Evolutionary conservation across 2,113 vertebrate genomes (phyloP).

Genomic region (Tonatia bakeri): DNA sequence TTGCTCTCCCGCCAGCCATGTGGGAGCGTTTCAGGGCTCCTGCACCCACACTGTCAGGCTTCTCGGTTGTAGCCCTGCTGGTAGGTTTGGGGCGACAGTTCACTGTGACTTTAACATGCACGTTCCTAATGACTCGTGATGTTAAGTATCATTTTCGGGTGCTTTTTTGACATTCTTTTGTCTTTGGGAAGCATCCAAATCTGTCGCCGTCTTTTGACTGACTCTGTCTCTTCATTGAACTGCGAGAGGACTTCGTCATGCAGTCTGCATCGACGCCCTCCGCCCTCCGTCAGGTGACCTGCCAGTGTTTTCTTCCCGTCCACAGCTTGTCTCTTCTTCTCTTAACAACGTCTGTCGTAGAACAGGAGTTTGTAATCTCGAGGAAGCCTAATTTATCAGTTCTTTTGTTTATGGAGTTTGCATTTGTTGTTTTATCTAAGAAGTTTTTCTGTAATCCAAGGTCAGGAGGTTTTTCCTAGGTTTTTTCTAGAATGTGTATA

Average conservation of each 20-base stretch:
- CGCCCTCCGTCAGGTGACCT: neutral
- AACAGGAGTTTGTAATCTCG: neutral
- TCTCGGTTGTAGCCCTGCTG: neutral
- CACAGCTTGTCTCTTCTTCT: neutral
- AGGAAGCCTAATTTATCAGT: neutral
- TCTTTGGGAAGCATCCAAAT: neutral
- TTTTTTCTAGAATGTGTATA: conserved; percentile 24
- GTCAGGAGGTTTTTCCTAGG: neutral
- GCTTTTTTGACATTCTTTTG: neutral
- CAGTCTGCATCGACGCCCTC: neutral
- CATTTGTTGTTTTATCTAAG: conserved; percentile 5
- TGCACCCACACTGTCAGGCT: neutral
- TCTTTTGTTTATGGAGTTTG: neutral
- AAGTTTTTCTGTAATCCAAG: neutral
- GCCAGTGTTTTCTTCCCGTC: neutral
- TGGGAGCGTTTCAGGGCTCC: neutral
- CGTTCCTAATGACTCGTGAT: neutral
- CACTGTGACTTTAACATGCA: neutral
- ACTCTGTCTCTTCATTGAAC: neutral
- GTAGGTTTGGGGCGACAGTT: neutral
- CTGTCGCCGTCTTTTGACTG: neutral
- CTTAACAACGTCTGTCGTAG: neutral
- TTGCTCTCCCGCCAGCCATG: neutral
- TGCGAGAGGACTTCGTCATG: neutral
- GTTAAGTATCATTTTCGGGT: neutral